phyloP scores from a whole-genome alignment of 2,113 vertebrate genomes.

The Syngnathoides biaculeatus region DNA sequence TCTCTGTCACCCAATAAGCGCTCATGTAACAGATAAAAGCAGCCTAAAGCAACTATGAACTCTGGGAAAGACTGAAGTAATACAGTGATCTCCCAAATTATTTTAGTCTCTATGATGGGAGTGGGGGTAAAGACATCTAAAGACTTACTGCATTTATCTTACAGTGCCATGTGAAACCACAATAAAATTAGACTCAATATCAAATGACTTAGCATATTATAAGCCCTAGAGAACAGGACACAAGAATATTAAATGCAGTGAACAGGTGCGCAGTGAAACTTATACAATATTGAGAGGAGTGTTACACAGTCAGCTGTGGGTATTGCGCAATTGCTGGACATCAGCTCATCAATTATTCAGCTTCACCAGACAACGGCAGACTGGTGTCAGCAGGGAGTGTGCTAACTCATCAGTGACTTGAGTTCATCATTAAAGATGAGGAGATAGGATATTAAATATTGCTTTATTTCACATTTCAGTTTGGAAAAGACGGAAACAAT shows the following conservation, averaged over 20 bases:
- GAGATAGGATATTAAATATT: slow-evolving; percentile 25
- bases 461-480: slow-evolving; percentile 53
- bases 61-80: slow-evolving; percentile 5
- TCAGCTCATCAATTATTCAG: slow-evolving; percentile 66
- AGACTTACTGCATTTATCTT: background rate
- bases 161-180: background rate
- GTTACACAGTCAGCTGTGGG: slow-evolving; percentile 34
- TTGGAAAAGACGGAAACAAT: slow-evolving; percentile 18
- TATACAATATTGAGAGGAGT: slow-evolving; percentile 13
- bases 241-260: background rate
- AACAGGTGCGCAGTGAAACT: slow-evolving; percentile 36
- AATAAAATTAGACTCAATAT: background rate
- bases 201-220: background rate
- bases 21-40: slow-evolving; percentile 27
- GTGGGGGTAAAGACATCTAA: slow-evolving; percentile 13
- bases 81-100: slow-evolving; percentile 21
- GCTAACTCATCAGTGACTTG: background rate
- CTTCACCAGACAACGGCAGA: slow-evolving; percentile 48
- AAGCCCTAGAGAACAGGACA: background rate
- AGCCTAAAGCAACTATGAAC: slow-evolving; percentile 21
- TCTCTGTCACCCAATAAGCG: slow-evolving; percentile 34
- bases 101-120: slow-evolving; percentile 10
- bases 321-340: slow-evolving; percentile 28
- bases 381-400: slow-evolving; percentile 31
- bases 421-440: background rate